Evolutionary conservation across 2,113 vertebrate genomes (phyloP), one percentile per base, ranked within the genome.

Genomic region (Cairina moschata): DNA sequence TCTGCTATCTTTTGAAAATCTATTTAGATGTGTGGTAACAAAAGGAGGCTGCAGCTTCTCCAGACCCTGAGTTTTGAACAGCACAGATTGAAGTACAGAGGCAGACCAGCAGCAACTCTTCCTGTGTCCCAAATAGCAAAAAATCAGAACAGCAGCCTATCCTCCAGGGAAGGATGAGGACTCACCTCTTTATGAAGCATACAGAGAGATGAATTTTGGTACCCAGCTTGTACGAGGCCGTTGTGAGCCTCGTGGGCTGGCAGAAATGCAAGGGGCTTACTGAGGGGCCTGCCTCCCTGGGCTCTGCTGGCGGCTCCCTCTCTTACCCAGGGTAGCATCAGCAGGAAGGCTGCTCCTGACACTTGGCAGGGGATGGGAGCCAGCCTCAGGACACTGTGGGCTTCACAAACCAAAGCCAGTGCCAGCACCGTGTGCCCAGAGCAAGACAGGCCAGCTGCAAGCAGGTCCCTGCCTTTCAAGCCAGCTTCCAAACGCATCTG

Each of bases 1-100:
- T 84, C 42, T 84, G 63, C 59, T 83, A 54, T 71, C 79, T 88
- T 75, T 78, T 62, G 34, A 88, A 86, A 83, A 87, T 76, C 38
- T 85, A 14, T 76, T 73, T 50, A 83, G 85, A 68, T 44, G 25
- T 80, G 17, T 25, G 42, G n/a, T 54, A 71, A 88, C 22, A 71
- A 71, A 78, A 63, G 21, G 69, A 86, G n/a, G 32, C 50, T 63
- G 23, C 17, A 75, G 8, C 59, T 91, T 89, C 77, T 92, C 62
- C 86, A 92, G 74, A 48, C 38, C 50, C n/a, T 14, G 36, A 36
- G 60, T 82, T 84, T 50, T n/a, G 42, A 69, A 80, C 18, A 59
- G 55, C 48, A 55, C 32, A 68, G 54, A 48, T 44, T 1, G 1
- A 88, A 73, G 82, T 36, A 46, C 2, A 31, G 42, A 68, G 40